phyloP scores from a whole-genome alignment of 2,888 invertebrate species.

The Diaphora mendica region DNA sequence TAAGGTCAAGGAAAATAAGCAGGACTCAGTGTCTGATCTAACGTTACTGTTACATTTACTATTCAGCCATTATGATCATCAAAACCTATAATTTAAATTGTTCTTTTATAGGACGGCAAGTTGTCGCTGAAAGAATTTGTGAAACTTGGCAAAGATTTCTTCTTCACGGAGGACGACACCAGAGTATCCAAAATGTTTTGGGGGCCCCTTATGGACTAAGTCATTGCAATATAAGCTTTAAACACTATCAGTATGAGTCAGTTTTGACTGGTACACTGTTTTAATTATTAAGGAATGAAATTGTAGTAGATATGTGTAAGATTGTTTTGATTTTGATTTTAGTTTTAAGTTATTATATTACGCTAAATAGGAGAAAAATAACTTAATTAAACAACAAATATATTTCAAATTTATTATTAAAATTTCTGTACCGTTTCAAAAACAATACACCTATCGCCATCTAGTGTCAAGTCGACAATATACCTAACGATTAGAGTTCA shows the following conservation, averaged over 20 bases:
- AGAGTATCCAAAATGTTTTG: conserved; percentile 94
- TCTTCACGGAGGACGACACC: conserved; percentile 91
- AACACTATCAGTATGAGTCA: conserved; percentile 25
- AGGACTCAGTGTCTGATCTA: too few species aligned
- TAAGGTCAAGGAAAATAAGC: too few species aligned
- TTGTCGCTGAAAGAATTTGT: conserved; percentile 92
- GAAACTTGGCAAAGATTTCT: conserved; percentile 92
- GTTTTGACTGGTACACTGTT: conserved; percentile 29
- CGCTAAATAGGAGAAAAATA: background rate
- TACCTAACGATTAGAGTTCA: too few species aligned
- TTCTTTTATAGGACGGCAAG: conserved; percentile 88
- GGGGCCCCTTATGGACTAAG: conserved; percentile 90
- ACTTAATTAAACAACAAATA: background rate
- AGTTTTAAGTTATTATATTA: conserved; percentile 2
- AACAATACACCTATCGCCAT: background rate
- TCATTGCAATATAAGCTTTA: conserved; percentile 39
- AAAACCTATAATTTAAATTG: background rate
- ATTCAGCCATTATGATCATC: background rate
- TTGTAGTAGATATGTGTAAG: background rate
- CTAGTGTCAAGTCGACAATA: background rate
- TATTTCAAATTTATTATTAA: background rate
- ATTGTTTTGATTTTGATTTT: background rate
- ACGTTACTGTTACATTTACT: too few species aligned
- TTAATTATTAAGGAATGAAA: conserved; percentile 5
- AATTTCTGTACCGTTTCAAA: background rate